Evolutionary conservation across 2,113 vertebrate species (phyloP).

Genomic region (Psilopsiagon aurifrons): DNA sequence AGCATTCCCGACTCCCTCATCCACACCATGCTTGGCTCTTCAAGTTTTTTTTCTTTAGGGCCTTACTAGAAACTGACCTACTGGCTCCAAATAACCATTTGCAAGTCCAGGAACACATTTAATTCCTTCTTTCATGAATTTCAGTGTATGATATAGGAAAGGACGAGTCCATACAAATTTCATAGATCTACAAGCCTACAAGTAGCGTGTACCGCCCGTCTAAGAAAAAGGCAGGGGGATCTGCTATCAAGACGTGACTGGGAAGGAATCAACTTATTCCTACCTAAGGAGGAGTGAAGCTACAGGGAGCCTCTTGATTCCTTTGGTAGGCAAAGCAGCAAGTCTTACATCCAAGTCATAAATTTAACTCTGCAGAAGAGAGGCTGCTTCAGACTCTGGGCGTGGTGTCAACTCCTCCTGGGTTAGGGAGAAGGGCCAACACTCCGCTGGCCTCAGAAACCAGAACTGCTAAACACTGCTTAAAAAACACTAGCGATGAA

Average conservation of each 20-base stretch:
- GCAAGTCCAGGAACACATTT: background rate
- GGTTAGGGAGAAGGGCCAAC: conserved; percentile 13
- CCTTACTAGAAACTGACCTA: background rate
- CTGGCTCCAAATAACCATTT: background rate
- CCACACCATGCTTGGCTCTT: background rate
- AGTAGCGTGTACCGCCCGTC: background rate
- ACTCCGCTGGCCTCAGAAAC: background rate
- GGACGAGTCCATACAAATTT: background rate
- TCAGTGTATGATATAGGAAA: background rate
- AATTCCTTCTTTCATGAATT: background rate
- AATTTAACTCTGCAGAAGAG: conserved; percentile 15
- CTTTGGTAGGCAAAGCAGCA: background rate
- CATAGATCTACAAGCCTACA: background rate
- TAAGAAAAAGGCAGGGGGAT: background rate
- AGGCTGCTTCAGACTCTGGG: conserved; percentile 26
- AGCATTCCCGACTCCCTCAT: background rate
- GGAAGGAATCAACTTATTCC: background rate
- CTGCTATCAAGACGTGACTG: background rate
- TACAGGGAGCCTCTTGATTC: conserved; percentile 33
- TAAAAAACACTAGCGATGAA: background rate
- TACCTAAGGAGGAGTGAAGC: conserved; percentile 22
- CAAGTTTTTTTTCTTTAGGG: background rate
- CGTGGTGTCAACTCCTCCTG: conserved; percentile 42
- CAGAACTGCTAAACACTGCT: background rate
- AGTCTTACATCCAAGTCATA: conserved; percentile 17